Percentiles rank a stretch among this genome's conserved stretches.
phyloP scores from a whole-genome alignment of 2,888 invertebrate genomes.

The Cantharis flavilabris region DNA sequence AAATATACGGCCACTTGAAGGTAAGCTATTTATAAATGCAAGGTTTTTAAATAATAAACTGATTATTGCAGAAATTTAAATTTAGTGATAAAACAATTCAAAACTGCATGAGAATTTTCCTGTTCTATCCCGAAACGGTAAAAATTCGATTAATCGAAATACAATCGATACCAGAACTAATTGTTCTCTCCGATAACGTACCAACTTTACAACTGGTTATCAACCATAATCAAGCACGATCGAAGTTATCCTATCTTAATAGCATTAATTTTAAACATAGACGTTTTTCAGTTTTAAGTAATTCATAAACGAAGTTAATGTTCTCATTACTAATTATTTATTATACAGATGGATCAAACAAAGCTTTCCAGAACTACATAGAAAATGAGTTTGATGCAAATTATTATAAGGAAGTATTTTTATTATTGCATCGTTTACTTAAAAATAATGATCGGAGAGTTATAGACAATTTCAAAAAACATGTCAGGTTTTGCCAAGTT shows the following conservation, averaged over 20 bases:
- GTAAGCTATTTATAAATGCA: constrained; percentile 31
- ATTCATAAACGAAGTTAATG: neutral
- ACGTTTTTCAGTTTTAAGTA: constrained; percentile 52
- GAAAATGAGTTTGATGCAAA: constrained; percentile 63
- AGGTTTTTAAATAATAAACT: constrained; percentile 44
- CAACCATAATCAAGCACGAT: constrained; percentile 56
- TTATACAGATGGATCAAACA: constrained; percentile 35
- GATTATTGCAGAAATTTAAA: constrained; percentile 56
- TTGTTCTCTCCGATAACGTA: constrained; percentile 64
- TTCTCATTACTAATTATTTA: constrained; percentile 24
- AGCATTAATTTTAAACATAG: constrained; percentile 57
- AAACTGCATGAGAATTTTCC: constrained; percentile 62
- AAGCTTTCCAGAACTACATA: constrained; percentile 54
- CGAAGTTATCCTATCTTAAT: constrained; percentile 59
- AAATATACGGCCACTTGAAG: constrained; percentile 61
- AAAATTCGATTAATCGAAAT: constrained; percentile 62
- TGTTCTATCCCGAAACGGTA: constrained; percentile 63
- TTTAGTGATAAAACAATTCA: constrained; percentile 61
- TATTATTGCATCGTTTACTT: constrained; percentile 54
- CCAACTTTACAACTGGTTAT: constrained; percentile 60
- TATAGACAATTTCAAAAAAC: constrained; percentile 56
- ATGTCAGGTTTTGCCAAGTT: constrained; percentile 69
- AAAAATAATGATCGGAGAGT: constrained; percentile 44
- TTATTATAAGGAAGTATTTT: constrained; percentile 54
- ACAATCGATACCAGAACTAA: constrained; percentile 63